These are phyloP conservation scores for Myoxocephalus aenaeus DNA, from an alignment of 2,797 vertebrate genomes.

Conservation along the genomic window DNA sequence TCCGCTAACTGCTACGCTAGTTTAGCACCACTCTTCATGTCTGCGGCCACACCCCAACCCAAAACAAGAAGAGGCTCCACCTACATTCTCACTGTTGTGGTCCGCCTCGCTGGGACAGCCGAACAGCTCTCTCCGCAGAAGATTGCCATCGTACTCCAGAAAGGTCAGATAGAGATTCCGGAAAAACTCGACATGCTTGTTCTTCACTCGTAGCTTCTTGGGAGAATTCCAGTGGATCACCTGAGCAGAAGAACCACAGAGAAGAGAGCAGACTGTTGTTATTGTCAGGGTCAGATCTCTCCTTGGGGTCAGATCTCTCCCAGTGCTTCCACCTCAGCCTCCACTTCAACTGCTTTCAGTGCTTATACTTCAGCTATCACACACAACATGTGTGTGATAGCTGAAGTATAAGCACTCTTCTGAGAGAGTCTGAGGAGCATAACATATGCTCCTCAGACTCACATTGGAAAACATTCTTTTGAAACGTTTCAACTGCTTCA, in stretches of 20 bases:
- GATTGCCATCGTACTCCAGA: constrained; percentile 96
- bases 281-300: neutral
- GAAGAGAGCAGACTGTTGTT: neutral
- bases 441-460: too few species aligned
- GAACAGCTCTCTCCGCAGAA: constrained; percentile 93
- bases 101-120: constrained; percentile 95
- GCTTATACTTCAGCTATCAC: too few species aligned
- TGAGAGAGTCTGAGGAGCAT: too few species aligned
- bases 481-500: too few species aligned
- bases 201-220: constrained; percentile 97
- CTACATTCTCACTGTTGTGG: constrained; percentile 95
- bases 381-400: too few species aligned
- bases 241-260: constrained; percentile 71
- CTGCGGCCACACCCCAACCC: neutral
- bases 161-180: constrained; percentile 97
- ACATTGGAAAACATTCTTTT: too few species aligned
- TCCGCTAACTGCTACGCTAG: neutral
- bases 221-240: constrained; percentile 99
- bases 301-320: too few species aligned
- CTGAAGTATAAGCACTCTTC: too few species aligned
- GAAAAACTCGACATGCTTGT: constrained; percentile 99
- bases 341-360: too few species aligned
- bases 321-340: too few species aligned
- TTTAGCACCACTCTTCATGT: neutral
- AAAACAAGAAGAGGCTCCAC: constrained; percentile 55